Evolutionary conservation across 2,113 vertebrate species (phyloP), one percentile per base, ranked within the genome.

Genomic region (Esox niger): DNA sequence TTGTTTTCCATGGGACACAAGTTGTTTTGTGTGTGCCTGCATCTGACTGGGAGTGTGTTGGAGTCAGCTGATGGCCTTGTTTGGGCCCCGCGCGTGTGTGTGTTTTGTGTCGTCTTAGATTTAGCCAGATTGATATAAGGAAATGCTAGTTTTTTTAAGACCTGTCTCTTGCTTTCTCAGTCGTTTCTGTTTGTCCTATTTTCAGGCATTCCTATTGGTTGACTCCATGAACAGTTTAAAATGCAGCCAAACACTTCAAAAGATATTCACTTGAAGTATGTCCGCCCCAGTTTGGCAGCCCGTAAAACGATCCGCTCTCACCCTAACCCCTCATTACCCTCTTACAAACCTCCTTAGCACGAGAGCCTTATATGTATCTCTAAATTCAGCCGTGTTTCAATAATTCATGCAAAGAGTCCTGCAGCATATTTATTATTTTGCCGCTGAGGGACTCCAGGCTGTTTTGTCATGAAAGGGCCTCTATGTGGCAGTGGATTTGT

Each of bases 341-440:
- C 43, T 63, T 49, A 83, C 76, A 62, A 31, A 63, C 69, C 78
- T 75, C 69, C 77, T 3, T 17, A 70, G 3, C 27, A 60, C 73
- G 69, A 60, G 71, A 64, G 63, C 62, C 23, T 67, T 49, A 32
- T 60, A 21, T 26, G 15, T 63, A 9, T 30, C 62, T 25, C 26
- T 49, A 35, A 26, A 80, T 77, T 77, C 11, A 56, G 32, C 65
- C 69, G 2, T 70, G 71, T 68, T 56, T 80, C 68, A 74, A 75
- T 87, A 82, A 88, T 86, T 86, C 74, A 86, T 75, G 64, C 4
- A 2, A 31, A 32, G 63, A 76, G 78, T 76, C 79, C 82, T 83
- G 69, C 66, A 58, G 71, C 64, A 23, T 1, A 32, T 21, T 2
- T 27, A 31, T 62, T 61, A 25, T 6, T 59, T 49, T 43, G 47